Conservation (phyloP, 2,113 vertebrate species). For the Anhinga rufa region DNA sequence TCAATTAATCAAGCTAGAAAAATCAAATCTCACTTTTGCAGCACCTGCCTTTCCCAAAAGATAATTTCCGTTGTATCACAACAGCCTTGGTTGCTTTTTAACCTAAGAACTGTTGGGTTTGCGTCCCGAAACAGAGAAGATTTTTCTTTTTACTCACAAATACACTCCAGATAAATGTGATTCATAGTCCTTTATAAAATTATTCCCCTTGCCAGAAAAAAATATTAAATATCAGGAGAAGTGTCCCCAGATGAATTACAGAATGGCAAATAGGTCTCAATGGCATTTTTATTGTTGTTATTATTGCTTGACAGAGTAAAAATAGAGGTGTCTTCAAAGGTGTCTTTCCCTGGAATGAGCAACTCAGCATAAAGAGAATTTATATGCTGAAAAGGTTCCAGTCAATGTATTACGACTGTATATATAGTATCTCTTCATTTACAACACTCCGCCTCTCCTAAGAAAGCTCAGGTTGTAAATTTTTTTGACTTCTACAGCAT, state of each 20-base stretch:
- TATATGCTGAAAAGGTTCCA: background rate
- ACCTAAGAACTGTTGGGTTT: background rate
- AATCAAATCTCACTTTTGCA: background rate
- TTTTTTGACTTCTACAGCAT: background rate
- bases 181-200: background rate
- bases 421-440: background rate
- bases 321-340: background rate
- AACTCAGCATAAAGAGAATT: background rate
- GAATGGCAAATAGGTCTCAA: background rate
- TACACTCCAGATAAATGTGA: background rate
- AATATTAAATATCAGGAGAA: background rate
- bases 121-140: background rate
- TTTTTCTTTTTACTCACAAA: background rate
- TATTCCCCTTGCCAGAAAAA: background rate
- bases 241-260: background rate
- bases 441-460: background rate
- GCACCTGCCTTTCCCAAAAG: background rate
- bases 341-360: background rate
- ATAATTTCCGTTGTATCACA: background rate
- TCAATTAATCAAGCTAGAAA: background rate
- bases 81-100: background rate
- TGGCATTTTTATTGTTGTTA: background rate
- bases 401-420: background rate
- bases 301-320: background rate
- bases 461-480: background rate